Base-by-base conservation (phyloP, 2,888 invertebrate genomes). In the Belgica antarctica region DNA sequence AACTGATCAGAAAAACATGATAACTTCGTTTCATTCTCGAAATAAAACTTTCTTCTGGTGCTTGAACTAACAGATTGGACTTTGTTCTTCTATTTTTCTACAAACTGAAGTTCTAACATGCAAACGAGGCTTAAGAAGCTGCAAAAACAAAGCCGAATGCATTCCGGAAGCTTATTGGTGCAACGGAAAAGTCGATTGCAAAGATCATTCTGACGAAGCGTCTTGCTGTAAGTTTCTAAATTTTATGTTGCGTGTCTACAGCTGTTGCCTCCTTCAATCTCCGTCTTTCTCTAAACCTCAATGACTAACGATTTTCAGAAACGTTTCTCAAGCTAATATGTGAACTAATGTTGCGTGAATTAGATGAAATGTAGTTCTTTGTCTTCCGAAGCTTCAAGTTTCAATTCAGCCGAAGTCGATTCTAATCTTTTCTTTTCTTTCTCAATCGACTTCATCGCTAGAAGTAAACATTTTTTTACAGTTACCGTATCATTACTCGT, bases 141-240 rank as follows among this genome's bases (percentile, higher is more conserved):
- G 27, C 27, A 12, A 22, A 3, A 59, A 22, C n/a, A 59, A 59
- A 59, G 87, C 87, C 75, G 82, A 82, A 76, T 83, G 86, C 76
- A 84, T 88, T 76, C 79, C 82, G 34, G 77, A 80, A 73, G 77
- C 78, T 74, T 80, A 81, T 77, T 81, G 83, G 76, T 89, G 89
- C 79, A 85, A 89, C 80, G 83, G 84, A 65, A 80, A 80, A 71
- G 82, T 83, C 74, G 89, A 90, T 82, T 90, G 90, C 78, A 79
- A 80, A 74, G 90, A 92, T 82, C 83, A 85, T 77, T 87, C 89
- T 41, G 91, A 92, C 78, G 91, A 91, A 81, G 83, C 84, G 75
- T 83, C 86, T 77, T 91, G 90, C 83, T 86, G 88, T 88, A 88
- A 88, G 88, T 87, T 78, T 71, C 36, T 31, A n/a, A n/a, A 41